A percentile compares a stretch with the other conserved stretches of the same genome.
These are phyloP conservation scores for Proteles cristata DNA, from an alignment of 2,113 vertebrate genomes.

Conservation along the genomic window DNA sequence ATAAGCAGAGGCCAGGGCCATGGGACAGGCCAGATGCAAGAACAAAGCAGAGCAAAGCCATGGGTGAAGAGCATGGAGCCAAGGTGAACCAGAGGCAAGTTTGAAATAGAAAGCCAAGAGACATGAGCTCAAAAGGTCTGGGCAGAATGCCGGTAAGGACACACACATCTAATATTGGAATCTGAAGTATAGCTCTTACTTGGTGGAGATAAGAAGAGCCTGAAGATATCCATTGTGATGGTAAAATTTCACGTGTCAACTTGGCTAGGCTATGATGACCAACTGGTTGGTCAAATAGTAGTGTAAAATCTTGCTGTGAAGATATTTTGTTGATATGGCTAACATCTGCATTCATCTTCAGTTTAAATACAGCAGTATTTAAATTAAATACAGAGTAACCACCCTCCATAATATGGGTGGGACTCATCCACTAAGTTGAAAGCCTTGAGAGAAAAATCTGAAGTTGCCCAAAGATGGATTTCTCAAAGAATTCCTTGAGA, in stretches of 20 bases:
- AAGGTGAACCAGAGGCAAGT: background rate
- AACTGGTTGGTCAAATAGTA: no score
- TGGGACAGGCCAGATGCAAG: background rate
- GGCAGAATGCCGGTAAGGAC: background rate
- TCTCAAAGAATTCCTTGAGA: background rate
- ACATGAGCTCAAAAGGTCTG: background rate
- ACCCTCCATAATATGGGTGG: no score
- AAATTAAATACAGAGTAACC: no score
- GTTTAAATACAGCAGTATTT: background rate
- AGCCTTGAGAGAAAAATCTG: background rate
- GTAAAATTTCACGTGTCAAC: background rate
- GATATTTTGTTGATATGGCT: background rate
- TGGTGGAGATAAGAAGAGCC: background rate
- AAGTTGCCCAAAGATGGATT: background rate
- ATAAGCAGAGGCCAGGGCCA: background rate
- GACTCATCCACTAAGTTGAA: background rate
- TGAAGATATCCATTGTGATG: no score
- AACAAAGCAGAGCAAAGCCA: no score
- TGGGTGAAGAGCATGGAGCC: background rate
- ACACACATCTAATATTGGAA: rapidly evolving
- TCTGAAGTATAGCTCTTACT: background rate
- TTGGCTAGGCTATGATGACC: rapidly evolving
- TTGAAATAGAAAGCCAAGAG: background rate
- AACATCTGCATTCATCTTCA: background rate
- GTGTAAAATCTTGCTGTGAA: background rate